Evolutionary conservation across 2,888 invertebrate species (phyloP).

Genomic region (Schizotus pectinicornis): DNA sequence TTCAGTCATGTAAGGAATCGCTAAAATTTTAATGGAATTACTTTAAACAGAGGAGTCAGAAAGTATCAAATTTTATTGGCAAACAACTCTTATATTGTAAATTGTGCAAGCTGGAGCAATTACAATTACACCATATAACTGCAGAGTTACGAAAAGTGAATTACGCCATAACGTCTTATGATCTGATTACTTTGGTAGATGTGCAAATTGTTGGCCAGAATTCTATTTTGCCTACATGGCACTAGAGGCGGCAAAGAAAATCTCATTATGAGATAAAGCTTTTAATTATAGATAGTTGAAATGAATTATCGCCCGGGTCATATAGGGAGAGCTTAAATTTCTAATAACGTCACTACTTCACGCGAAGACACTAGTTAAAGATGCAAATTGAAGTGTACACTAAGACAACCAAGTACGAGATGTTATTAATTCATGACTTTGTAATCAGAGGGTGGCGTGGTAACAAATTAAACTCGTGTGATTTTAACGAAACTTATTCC

Average conservation of each 20-base stretch:
- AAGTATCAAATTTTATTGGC: no score
- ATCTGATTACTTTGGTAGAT: no score
- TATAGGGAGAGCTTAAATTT: conserved; percentile 34
- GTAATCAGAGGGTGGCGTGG: conserved; percentile 41
- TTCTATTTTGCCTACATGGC: conserved; percentile 13
- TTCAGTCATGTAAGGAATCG: no score
- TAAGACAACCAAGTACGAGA: conserved; percentile 44
- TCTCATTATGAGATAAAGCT: conserved; percentile 35
- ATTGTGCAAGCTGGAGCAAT: no score
- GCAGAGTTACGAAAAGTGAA: no score
- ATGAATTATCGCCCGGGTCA: conserved; percentile 34
- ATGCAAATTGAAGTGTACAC: conserved; percentile 50
- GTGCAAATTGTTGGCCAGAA: no score
- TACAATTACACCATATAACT: no score
- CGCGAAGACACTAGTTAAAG: conserved; percentile 46
- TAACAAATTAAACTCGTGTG: conserved; percentile 39
- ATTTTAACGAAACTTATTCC: conserved; percentile 23
- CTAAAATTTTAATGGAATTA: no score
- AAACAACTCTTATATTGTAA: no score
- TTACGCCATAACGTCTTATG: no score
- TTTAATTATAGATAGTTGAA: conserved; percentile 33
- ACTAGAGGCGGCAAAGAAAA: conserved; percentile 23
- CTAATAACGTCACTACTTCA: conserved; percentile 40
- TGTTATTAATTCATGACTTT: conserved; percentile 47
- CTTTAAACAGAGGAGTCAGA: no score